Conservation (phyloP, 2,113 vertebrate species). For the Cyanoliseus patagonus region DNA sequence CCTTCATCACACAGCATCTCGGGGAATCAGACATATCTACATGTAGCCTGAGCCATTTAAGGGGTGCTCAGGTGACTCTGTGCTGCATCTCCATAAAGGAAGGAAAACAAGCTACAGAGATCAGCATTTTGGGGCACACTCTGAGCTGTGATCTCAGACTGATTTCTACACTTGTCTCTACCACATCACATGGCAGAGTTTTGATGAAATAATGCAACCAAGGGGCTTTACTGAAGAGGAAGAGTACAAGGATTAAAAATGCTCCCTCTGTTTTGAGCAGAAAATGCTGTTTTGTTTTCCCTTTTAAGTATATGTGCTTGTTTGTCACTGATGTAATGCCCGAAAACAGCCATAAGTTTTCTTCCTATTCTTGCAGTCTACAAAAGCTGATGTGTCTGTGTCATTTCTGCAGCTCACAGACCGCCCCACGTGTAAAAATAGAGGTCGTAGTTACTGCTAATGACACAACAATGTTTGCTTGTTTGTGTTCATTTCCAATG, state of each 20-base stretch:
- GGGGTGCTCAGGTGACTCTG: background rate
- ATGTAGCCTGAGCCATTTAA: background rate
- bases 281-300: slow-evolving; percentile 42
- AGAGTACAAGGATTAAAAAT: slow-evolving; percentile 8
- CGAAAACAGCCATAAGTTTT: slow-evolving; percentile 27
- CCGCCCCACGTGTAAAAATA: background rate
- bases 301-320: background rate
- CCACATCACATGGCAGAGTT: background rate
- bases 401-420: background rate
- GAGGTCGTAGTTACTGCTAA: background rate
- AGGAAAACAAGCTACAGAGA: background rate
- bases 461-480: background rate
- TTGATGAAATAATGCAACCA: slow-evolving; percentile 25
- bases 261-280: slow-evolving; percentile 22
- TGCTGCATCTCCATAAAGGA: background rate
- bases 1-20: background rate
- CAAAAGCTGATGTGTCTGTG: slow-evolving; percentile 41
- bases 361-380: slow-evolving; percentile 6
- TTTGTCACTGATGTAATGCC: slow-evolving; percentile 37
- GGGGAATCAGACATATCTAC: background rate
- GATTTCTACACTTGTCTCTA: background rate
- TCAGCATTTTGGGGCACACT: background rate
- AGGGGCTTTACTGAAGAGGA: slow-evolving; percentile 3
- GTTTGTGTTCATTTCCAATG: background rate
- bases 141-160: background rate